Percentiles rank a stretch among this genome's conserved stretches.
Conservation (phyloP, 2,888 invertebrate genomes). For the Smittia sp. region DNA sequence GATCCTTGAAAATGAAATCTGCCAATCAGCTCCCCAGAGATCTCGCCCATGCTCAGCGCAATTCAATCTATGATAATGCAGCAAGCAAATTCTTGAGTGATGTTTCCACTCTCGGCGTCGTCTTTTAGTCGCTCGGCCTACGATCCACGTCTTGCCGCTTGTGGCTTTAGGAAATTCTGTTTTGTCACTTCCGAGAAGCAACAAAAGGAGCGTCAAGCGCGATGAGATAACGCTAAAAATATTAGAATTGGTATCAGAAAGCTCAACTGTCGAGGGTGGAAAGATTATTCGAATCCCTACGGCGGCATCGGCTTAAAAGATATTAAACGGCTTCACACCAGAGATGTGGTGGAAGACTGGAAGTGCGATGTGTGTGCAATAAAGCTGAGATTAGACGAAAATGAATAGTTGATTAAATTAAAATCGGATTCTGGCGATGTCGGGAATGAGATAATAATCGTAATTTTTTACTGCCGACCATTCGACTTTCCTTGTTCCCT, state of each 20-base stretch:
- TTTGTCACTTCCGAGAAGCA: no score
- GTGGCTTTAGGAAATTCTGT: no score
- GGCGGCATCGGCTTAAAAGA: no score
- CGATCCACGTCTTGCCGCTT: no score
- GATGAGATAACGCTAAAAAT: background rate
- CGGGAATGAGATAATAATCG: slow-evolving; percentile 13
- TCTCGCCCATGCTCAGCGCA: no score
- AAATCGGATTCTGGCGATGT: slow-evolving; percentile 25
- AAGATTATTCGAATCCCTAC: background rate
- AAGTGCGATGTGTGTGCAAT: background rate
- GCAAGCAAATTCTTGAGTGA: no score
- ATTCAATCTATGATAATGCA: no score
- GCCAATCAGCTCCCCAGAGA: no score
- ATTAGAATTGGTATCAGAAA: background rate
- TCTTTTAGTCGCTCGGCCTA: no score
- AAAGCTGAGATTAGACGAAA: slow-evolving; percentile 25
- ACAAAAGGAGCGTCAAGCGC: background rate
- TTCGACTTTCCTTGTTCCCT: no score
- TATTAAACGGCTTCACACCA: slow-evolving; percentile 21
- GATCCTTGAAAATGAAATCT: no score
- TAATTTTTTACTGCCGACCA: slow-evolving; percentile 13
- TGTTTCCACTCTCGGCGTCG: no score
- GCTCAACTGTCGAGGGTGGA: background rate
- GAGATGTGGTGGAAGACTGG: background rate
- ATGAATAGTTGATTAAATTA: slow-evolving; percentile 30